phyloP scores from a whole-genome alignment of 2,113 vertebrate genomes.

The Triplophysa tibetana region DNA sequence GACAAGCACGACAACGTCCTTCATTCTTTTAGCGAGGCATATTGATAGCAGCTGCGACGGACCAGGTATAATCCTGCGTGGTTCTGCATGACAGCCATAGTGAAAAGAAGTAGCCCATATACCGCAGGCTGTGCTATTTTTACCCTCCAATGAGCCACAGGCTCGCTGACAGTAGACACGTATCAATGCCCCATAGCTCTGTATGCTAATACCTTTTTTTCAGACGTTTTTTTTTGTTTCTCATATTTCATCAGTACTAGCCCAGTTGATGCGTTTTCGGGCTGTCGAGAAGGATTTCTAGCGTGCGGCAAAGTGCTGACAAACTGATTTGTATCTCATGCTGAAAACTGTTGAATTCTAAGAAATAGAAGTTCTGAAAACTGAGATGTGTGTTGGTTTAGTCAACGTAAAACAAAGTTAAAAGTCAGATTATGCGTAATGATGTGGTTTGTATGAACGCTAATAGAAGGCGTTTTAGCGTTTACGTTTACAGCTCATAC shows the following conservation, averaged over 20 bases:
- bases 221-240: constrained; percentile 25
- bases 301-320: background rate
- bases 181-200: constrained; percentile 65
- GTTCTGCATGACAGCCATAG: constrained; percentile 55
- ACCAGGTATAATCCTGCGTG: constrained; percentile 53
- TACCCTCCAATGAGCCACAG: constrained; percentile 62
- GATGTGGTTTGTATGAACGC: background rate
- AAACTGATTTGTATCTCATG: constrained; percentile 10
- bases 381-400: background rate
- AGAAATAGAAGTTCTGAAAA: background rate
- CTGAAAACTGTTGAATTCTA: background rate
- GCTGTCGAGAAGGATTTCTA: constrained; percentile 34
- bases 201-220: constrained; percentile 36
- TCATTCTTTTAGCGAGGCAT: constrained; percentile 38
- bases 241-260: background rate
- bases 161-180: constrained; percentile 63
- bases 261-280: background rate
- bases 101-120: constrained; percentile 64
- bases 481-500: no score
- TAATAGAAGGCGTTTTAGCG: no score
- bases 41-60: constrained; percentile 53
- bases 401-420: background rate
- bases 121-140: constrained; percentile 75
- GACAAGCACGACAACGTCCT: constrained; percentile 32
- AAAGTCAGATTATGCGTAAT: background rate